These are phyloP conservation scores for Sylvicola cinctus DNA, from an alignment of 2,888 invertebrate genomes.

Conservation along the genomic window DNA sequence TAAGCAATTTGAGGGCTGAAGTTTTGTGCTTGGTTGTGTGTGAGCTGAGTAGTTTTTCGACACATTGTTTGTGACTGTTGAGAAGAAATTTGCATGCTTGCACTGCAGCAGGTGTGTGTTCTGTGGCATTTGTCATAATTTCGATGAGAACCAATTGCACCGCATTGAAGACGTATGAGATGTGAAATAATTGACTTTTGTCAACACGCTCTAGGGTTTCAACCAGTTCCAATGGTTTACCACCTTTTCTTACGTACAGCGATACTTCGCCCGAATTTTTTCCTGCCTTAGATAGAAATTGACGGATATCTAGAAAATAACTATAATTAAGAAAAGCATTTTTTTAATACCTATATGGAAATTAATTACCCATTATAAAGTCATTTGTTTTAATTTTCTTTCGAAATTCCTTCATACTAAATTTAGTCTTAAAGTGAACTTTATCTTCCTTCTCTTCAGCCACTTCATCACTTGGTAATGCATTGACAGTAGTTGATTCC, in stretches of 20 bases:
- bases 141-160: conserved; percentile 44
- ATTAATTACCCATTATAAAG: no score
- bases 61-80: conserved; percentile 38
- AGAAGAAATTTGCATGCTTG: conserved; percentile 49
- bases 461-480: no score
- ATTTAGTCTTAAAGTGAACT: no score
- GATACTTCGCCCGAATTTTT: conserved; percentile 31
- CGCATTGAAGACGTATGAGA: conserved; percentile 39
- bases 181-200: conserved; percentile 34
- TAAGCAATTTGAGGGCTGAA: conserved; percentile 41
- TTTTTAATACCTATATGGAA: no score
- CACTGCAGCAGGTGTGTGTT: conserved; percentile 35
- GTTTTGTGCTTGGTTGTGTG: conserved; percentile 33
- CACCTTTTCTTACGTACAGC: conserved; percentile 46
- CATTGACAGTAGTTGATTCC: no score
- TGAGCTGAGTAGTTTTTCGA: conserved; percentile 46
- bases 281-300: conserved; percentile 37
- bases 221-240: conserved; percentile 47
- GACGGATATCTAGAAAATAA: conserved; percentile 34
- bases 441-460: no score
- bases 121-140: conserved; percentile 38
- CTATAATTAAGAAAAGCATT: no score
- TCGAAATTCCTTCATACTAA: no score
- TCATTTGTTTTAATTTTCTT: no score
- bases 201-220: conserved; percentile 38